Conservation (phyloP, 53 echinoderm and acorn worm species). For the Echinarachnius parma region DNA sequence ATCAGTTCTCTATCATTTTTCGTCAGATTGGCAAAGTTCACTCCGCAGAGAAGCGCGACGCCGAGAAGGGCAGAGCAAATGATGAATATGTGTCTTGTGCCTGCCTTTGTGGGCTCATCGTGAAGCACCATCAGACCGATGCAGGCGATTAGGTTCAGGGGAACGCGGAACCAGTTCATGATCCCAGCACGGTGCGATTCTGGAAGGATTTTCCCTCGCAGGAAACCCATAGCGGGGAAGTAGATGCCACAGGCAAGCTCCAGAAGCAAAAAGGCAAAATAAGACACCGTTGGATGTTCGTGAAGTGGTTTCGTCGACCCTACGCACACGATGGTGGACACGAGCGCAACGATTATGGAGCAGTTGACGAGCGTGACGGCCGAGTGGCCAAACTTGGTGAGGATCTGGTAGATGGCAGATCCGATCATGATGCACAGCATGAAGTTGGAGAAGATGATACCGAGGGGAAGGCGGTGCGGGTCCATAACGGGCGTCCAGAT, state of each 20-base stretch:
- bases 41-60: conserved; percentile 77
- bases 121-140: conserved; percentile 87
- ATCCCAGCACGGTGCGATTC: conserved; percentile 86
- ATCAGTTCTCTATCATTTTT: neutral
- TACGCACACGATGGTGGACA: conserved; percentile 59
- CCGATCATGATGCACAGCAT: conserved; percentile 99
- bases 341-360: conserved; percentile 74
- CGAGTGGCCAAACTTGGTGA: conserved; percentile 44
- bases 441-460: conserved; percentile 86
- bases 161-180: conserved; percentile 98
- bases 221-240: conserved; percentile 97
- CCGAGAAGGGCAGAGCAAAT: conserved; percentile 71
- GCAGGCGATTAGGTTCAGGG: conserved; percentile 93
- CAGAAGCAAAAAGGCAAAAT: conserved; percentile 73
- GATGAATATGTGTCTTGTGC: conserved; percentile 90
- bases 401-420: conserved; percentile 71
- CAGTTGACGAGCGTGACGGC: conserved; percentile 69
- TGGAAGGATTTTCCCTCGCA: conserved; percentile 69
- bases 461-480: conserved; percentile 69
- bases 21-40: conserved; percentile 65
- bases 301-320: conserved; percentile 69
- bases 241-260: conserved; percentile 93
- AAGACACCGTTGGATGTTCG: conserved; percentile 70
- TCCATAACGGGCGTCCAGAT: conserved; percentile 97
- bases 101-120: conserved; percentile 72